phyloP scores from a whole-genome alignment of 2,797 vertebrate genomes.

The Ambastaia sidthimunki region DNA sequence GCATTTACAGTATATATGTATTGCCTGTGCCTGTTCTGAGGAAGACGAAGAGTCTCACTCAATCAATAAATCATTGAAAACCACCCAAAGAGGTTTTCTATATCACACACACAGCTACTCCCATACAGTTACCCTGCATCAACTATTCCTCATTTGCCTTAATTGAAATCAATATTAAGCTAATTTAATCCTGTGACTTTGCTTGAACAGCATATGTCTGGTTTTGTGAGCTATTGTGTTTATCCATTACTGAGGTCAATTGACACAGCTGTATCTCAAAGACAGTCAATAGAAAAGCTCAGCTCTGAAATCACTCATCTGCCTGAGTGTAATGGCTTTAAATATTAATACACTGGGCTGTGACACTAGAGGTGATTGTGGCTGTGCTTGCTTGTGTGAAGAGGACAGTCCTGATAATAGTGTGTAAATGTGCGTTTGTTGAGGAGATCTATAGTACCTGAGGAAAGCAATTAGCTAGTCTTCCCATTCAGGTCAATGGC shows the following conservation, averaged over 20 bases:
- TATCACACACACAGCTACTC: slow-evolving; percentile 2
- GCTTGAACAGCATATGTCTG: slow-evolving; percentile 7
- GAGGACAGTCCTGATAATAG: neutral
- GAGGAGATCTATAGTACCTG: neutral
- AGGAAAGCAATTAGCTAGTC: neutral
- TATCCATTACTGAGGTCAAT: slow-evolving; percentile 34
- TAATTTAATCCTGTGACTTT: slow-evolving; percentile 34
- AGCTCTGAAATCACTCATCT: slow-evolving; percentile 23
- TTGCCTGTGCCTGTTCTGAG: neutral
- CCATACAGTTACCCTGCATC: slow-evolving; percentile 19
- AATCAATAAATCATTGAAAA: slow-evolving; percentile 26
- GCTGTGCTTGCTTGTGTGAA: neutral
- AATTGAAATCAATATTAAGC: slow-evolving; percentile 33
- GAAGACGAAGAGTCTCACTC: neutral
- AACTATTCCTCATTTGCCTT: slow-evolving; percentile 28
- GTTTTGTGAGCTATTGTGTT: slow-evolving; percentile 2
- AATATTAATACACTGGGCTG: slow-evolving; percentile 20
- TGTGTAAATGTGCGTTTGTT: neutral
- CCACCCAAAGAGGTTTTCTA: slow-evolving; percentile 11
- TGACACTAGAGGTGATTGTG: neutral
- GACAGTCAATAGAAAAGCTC: neutral
- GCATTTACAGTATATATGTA: slow-evolving; percentile 16
- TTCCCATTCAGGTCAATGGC: slow-evolving; percentile 14
- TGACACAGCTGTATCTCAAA: slow-evolving; percentile 11
- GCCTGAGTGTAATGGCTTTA: slow-evolving; percentile 32